These are phyloP conservation scores for Hyperoodon ampullatus DNA, from an alignment of 2,113 vertebrate species.

Conservation along the genomic window DNA sequence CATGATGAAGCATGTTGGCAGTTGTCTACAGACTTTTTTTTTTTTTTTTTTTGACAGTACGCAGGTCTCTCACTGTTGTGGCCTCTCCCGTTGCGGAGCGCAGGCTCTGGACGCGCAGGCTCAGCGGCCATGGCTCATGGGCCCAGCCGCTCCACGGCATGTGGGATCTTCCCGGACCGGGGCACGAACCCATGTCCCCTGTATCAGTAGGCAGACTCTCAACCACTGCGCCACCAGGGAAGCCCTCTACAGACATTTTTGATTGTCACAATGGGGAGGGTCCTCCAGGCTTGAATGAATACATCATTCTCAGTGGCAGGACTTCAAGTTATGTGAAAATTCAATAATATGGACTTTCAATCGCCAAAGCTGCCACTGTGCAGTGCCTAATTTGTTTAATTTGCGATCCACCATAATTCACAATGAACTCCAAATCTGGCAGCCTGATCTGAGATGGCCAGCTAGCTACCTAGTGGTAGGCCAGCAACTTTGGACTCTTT, in stretches of 20 bases:
- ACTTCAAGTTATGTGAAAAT: neutral
- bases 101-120: too few relatives aligned
- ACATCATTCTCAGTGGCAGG: neutral
- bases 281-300: neutral
- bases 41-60: too few relatives aligned
- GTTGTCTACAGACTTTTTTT: neutral
- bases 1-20: neutral
- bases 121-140: too few relatives aligned
- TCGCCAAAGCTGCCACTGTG: neutral
- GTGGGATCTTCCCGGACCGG: too few relatives aligned
- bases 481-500: neutral
- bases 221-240: too few relatives aligned
- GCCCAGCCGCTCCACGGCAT: too few relatives aligned
- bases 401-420: neutral
- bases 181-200: too few relatives aligned
- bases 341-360: neutral
- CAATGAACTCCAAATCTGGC: neutral
- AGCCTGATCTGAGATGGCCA: neutral
- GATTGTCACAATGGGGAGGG: neutral
- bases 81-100: too few relatives aligned
- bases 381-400: neutral
- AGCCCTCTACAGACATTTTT: neutral
- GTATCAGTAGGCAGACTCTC: too few relatives aligned
- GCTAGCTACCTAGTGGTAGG: neutral
- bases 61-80: too few relatives aligned